Percentiles rank a stretch among this genome's conserved stretches.
phyloP scores from a whole-genome alignment of 2,797 vertebrate genomes.

The Ispidina lecontei region DNA sequence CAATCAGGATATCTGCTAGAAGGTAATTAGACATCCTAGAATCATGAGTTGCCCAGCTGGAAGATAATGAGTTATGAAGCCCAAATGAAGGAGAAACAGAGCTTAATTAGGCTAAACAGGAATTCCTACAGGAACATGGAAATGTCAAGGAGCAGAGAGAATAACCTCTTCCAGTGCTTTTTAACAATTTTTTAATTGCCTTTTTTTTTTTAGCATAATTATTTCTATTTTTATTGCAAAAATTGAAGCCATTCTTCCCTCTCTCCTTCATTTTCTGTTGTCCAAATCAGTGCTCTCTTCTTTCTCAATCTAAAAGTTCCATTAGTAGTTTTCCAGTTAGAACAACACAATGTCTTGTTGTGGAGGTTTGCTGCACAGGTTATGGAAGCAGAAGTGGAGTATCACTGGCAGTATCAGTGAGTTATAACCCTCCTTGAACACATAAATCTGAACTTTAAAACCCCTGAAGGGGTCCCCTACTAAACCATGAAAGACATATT shows the following conservation, averaged over 20 bases:
- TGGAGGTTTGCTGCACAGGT: background rate
- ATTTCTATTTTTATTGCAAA: constrained; percentile 16
- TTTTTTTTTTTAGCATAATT: background rate
- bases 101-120: constrained; percentile 66
- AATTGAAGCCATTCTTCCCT: background rate
- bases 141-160: constrained; percentile 55
- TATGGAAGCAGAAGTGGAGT: background rate
- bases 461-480: background rate
- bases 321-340: background rate
- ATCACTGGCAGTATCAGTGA: background rate
- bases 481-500: background rate
- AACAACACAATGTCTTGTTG: background rate
- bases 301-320: background rate
- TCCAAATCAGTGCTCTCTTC: background rate
- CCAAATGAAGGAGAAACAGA: constrained; percentile 52
- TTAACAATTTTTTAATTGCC: background rate
- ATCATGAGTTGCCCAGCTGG: constrained; percentile 66
- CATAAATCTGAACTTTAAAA: background rate
- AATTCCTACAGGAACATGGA: constrained; percentile 66
- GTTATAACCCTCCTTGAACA: background rate
- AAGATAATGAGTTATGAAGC: constrained; percentile 72
- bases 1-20: constrained; percentile 49
- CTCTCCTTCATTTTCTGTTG: background rate
- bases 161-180: constrained; percentile 22
- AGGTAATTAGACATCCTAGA: constrained; percentile 70